These are phyloP conservation scores for Boleophthalmus pectinirostris DNA, from an alignment of 2,113 vertebrate genomes.

Conservation along the genomic window DNA sequence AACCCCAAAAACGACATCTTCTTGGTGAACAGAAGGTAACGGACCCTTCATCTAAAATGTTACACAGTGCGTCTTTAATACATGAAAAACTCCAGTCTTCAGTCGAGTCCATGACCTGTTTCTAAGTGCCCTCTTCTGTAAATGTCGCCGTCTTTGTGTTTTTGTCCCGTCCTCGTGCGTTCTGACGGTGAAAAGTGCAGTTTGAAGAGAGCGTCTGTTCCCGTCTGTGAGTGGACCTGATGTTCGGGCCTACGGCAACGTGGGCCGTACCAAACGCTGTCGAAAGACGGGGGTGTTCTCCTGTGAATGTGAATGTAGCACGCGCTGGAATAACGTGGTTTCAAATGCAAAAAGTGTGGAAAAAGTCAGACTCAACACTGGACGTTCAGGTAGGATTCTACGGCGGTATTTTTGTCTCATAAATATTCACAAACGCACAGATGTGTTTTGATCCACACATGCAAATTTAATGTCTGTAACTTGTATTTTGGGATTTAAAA, in stretches of 20 bases:
- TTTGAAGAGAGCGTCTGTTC: conserved; percentile 20
- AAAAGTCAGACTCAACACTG: background rate
- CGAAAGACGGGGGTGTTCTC: conserved; percentile 27
- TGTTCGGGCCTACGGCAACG: conserved; percentile 35
- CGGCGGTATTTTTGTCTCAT: no score
- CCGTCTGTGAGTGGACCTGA: conserved; percentile 26
- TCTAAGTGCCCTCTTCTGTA: conserved; percentile 2
- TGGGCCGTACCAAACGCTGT: conserved; percentile 54
- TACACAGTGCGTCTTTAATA: background rate
- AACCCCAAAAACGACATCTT: background rate
- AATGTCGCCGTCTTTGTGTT: background rate
- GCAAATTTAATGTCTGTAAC: no score
- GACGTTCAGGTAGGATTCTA: conserved; percentile 19
- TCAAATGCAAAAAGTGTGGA: conserved; percentile 19
- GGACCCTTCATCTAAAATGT: background rate
- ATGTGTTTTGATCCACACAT: no score
- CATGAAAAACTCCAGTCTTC: background rate
- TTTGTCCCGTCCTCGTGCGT: background rate
- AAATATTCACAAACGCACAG: no score
- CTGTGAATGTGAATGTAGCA: conserved; percentile 34
- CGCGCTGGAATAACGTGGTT: conserved; percentile 9
- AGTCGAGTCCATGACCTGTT: background rate
- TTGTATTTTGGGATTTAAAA: no score
- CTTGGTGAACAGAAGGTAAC: background rate
- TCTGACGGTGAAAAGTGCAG: background rate